A percentile compares a stretch with the other conserved stretches of the same genome.
These are phyloP conservation scores for Pseudopleuronectes americanus DNA, from an alignment of 2,797 vertebrate genomes.

Conservation along the genomic window DNA sequence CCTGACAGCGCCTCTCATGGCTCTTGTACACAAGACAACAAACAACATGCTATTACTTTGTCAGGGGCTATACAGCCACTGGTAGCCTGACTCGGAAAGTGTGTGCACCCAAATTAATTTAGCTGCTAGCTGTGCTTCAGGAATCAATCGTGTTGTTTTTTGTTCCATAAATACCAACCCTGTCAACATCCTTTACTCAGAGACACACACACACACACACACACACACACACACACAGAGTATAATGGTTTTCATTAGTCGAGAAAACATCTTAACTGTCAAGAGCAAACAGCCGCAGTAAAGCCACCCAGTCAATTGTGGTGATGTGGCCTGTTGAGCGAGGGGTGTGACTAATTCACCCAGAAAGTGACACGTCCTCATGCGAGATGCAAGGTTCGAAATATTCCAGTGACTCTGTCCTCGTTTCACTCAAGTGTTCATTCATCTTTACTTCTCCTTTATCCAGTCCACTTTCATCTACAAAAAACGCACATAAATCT, in stretches of 20 bases:
- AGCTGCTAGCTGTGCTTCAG: too few relatives aligned
- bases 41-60: too few relatives aligned
- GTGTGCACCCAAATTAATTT: too few relatives aligned
- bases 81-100: too few relatives aligned
- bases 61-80: too few relatives aligned
- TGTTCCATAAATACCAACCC: too few relatives aligned
- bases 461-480: slow-evolving; percentile 36
- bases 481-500: slow-evolving; percentile 33
- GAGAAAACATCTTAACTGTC: slow-evolving; percentile 55
- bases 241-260: slow-evolving; percentile 66
- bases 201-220: too few relatives aligned
- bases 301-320: slow-evolving; percentile 58
- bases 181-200: too few relatives aligned
- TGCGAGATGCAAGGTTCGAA: slow-evolving; percentile 14
- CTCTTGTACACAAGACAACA: too few relatives aligned
- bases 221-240: slow-evolving; percentile 17
- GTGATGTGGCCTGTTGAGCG: slow-evolving; percentile 66
- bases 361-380: slow-evolving; percentile 62
- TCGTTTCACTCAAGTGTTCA: slow-evolving; percentile 25
- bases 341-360: slow-evolving; percentile 54
- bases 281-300: slow-evolving; percentile 56
- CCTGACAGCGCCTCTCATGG: too few relatives aligned
- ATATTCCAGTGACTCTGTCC: slow-evolving; percentile 28
- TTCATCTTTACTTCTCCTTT: slow-evolving; percentile 19
- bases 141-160: too few relatives aligned